Percentiles rank a stretch among this genome's conserved stretches.
Conservation (phyloP, 1,140 invertebrate species). For the honey bee (Apis mellifera) region Amel_HAv3.1 CM009933.2:5348501-5349000, state of each 20-base stretch:
- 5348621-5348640: background rate
- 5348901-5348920: too few relatives aligned
- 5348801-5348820: too few relatives aligned
- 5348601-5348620: conserved; percentile 43
- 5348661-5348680: conserved; percentile 53
- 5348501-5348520: conserved; percentile 4
- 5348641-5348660: conserved; percentile 51
- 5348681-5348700: conserved; percentile 5
- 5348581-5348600: conserved; percentile 1
- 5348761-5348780: too few relatives aligned
- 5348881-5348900: too few relatives aligned
- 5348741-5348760: background rate
- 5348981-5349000: background rate
- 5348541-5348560: conserved; percentile 39
- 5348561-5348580: conserved; percentile 38
- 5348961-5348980: background rate
- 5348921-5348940: background rate
- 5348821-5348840: too few relatives aligned
- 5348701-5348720: background rate
- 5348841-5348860: too few relatives aligned
- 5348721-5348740: background rate
- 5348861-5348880: too few relatives aligned
- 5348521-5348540: conserved; percentile 27
- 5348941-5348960: background rate
- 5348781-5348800: too few relatives aligned